Evolutionary conservation across 1,140 invertebrate species (phyloP).

Genomic region (Pentalonia nigronervosa): DNA sequence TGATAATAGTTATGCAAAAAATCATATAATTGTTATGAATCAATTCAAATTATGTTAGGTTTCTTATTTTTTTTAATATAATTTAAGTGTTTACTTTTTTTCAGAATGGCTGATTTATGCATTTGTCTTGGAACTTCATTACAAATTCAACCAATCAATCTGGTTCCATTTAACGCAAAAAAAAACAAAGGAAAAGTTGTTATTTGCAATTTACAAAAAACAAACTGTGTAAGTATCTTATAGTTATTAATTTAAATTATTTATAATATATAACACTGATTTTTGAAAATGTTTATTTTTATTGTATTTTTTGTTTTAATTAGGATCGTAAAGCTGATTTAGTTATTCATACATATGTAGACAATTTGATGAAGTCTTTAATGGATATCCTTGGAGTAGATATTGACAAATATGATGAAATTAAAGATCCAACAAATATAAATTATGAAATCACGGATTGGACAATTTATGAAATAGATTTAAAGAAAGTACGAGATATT

Average conservation of each 20-base stretch:
- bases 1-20: background rate
- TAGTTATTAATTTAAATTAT: background rate
- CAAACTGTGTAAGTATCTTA: conserved; percentile 83
- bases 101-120: conserved; percentile 70
- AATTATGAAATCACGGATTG: conserved; percentile 67
- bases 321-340: conserved; percentile 92
- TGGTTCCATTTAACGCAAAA: conserved; percentile 87
- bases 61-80: background rate
- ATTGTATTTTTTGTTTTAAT: conserved; percentile 62
- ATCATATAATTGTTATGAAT: background rate
- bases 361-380: conserved; percentile 81
- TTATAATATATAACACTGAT: background rate
- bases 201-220: conserved; percentile 95
- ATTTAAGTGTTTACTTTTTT: conserved; percentile 54
- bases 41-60: background rate
- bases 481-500: conserved; percentile 65
- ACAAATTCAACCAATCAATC: conserved; percentile 96
- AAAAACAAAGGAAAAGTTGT: conserved; percentile 81
- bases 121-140: conserved; percentile 92
- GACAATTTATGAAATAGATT: conserved; percentile 68
- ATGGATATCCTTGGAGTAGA: conserved; percentile 77
- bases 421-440: conserved; percentile 73
- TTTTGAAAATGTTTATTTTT: background rate
- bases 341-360: conserved; percentile 88
- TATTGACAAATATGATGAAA: conserved; percentile 74